Evolutionary conservation across 2,797 vertebrate genomes (phyloP).

Genomic region (Falco rusticolus): DNA sequence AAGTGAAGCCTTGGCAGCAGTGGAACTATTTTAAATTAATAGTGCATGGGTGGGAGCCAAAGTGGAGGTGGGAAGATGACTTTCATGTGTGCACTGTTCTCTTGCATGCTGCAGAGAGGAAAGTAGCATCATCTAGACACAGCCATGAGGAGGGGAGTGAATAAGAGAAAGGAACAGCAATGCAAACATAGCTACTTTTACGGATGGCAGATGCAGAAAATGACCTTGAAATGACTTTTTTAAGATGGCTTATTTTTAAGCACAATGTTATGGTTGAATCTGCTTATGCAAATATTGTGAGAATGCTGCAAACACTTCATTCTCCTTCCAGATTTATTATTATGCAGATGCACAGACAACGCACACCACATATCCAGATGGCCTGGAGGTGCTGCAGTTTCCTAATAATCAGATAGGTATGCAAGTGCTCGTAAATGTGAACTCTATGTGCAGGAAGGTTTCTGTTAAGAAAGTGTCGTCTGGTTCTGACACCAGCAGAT

Average conservation of each 20-base stretch:
- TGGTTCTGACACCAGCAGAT: background rate
- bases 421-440: background rate
- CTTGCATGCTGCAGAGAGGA: background rate
- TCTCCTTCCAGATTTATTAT: conserved; percentile 78
- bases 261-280: background rate
- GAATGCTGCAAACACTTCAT: background rate
- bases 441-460: background rate
- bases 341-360: conserved; percentile 75
- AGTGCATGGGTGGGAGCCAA: background rate
- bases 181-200: background rate
- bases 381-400: conserved; percentile 78
- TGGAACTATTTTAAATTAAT: background rate
- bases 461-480: background rate
- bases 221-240: background rate
- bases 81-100: background rate
- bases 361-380: conserved; percentile 73
- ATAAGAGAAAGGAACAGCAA: background rate
- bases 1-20: background rate
- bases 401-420: conserved; percentile 83
- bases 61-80: background rate
- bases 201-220: background rate
- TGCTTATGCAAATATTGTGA: background rate
- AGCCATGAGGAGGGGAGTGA: background rate
- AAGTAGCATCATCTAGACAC: background rate
- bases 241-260: background rate